phyloP scores from a whole-genome alignment of 2,797 vertebrate species.

The Dipus sagitta region DNA sequence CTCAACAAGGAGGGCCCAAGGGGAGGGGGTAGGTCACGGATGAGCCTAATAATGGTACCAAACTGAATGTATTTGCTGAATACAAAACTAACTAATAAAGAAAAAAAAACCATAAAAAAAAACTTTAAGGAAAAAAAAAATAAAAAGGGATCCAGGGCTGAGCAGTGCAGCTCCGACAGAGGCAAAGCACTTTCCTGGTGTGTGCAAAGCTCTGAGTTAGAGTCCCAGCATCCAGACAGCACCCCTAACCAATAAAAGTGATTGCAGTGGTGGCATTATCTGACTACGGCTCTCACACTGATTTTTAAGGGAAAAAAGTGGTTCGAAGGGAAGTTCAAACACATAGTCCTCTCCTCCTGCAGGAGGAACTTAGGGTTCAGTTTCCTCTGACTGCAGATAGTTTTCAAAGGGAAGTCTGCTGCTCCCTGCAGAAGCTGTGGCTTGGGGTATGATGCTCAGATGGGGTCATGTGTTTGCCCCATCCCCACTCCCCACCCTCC shows the following conservation, averaged over 20 bases:
- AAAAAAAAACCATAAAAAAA: too few species aligned
- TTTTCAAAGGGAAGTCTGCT: background rate
- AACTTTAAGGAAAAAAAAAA: background rate
- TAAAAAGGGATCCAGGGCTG: background rate
- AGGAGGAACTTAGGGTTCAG: background rate
- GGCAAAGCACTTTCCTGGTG: background rate
- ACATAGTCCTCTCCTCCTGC: background rate
- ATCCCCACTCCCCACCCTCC: too few species aligned
- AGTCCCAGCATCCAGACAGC: background rate
- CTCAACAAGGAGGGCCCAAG: too few species aligned
- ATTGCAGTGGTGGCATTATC: background rate
- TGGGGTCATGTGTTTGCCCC: rapidly evolving
- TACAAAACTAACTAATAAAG: too few species aligned
- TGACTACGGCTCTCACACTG: background rate
- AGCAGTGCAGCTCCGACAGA: background rate
- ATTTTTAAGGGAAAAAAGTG: background rate
- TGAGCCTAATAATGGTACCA: too few species aligned
- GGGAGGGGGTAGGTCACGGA: too few species aligned
- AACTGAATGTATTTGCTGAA: too few species aligned
- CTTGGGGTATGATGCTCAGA: background rate
- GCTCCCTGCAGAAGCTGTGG: background rate
- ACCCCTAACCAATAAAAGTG: background rate
- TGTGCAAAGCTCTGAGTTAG: background rate
- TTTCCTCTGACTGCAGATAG: rapidly evolving
- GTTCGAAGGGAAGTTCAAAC: background rate